These are phyloP conservation scores for Artemia sp. DNA, from an alignment of 2,888 invertebrate species.

Conservation along the genomic window DNA sequence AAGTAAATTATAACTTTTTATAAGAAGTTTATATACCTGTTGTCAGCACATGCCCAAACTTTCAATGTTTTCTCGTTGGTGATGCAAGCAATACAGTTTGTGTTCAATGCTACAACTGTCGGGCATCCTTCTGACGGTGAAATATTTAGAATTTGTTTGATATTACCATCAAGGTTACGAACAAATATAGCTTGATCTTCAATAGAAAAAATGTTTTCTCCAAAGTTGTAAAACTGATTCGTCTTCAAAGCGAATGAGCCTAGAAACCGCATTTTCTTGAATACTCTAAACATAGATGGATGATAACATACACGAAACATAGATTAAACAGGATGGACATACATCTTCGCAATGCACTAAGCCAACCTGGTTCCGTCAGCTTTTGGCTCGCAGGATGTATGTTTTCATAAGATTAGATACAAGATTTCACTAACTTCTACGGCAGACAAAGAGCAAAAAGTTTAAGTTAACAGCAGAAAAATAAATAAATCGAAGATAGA, in stretches of 20 bases:
- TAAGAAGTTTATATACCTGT: background rate
- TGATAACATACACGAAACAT: too few relatives aligned
- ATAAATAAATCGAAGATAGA: too few relatives aligned
- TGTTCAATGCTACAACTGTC: background rate
- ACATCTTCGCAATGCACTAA: too few relatives aligned
- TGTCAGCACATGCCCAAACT: background rate
- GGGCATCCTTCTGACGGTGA: background rate
- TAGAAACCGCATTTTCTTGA: background rate
- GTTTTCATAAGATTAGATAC: too few relatives aligned
- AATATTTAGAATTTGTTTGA: background rate
- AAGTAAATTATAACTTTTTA: too few relatives aligned
- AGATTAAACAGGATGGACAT: too few relatives aligned
- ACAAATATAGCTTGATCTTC: background rate
- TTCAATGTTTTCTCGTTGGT: background rate
- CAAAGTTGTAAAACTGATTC: background rate
- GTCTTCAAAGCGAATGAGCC: constrained; percentile 6
- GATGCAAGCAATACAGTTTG: background rate
- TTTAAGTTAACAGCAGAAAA: too few relatives aligned
- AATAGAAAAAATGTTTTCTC: background rate
- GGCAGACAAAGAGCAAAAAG: too few relatives aligned
- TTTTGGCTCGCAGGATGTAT: too few relatives aligned
- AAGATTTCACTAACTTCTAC: too few relatives aligned
- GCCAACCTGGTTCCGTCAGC: too few relatives aligned
- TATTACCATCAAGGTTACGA: background rate
- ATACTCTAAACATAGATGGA: too few relatives aligned